Conservation (phyloP, 2,888 invertebrate species). For the Schizotus pectinicornis region DNA sequence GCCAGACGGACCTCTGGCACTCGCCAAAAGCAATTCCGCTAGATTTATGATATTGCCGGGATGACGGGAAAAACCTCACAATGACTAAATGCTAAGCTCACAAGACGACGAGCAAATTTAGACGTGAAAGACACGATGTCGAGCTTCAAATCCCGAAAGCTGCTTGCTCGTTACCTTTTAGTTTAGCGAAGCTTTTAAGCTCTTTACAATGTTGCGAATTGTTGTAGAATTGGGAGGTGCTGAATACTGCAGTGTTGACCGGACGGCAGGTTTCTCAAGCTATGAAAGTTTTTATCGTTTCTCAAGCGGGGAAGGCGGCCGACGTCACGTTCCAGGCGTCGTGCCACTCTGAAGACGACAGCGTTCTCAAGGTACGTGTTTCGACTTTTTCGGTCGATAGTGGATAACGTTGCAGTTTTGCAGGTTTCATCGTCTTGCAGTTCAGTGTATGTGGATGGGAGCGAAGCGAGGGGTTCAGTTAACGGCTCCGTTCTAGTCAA, state of each 20-base stretch:
- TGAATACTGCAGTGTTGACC: constrained; percentile 94
- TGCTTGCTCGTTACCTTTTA: no score
- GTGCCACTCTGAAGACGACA: constrained; percentile 94
- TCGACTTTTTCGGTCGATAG: background rate
- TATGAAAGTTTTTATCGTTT: constrained; percentile 94
- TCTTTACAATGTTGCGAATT: constrained; percentile 22
- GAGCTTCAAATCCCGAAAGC: background rate
- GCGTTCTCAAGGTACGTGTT: constrained; percentile 84
- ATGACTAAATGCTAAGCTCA: constrained; percentile 16
- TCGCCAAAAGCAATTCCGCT: constrained; percentile 25
- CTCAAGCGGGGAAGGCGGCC: constrained; percentile 91
- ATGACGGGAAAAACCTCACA: constrained; percentile 14
- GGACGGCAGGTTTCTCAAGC: constrained; percentile 93
- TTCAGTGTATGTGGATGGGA: constrained; percentile 94
- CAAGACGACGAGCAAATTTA: constrained; percentile 12
- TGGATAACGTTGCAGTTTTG: constrained; percentile 32
- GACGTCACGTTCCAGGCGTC: constrained; percentile 95
- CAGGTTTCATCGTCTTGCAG: constrained; percentile 96
- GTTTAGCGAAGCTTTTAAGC: background rate
- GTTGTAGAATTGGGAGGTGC: constrained; percentile 89
- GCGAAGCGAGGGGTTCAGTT: constrained; percentile 91
- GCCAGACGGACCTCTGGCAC: constrained; percentile 13
- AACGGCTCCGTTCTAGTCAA: constrained; percentile 94
- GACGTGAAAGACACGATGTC: constrained; percentile 14
- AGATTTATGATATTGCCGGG: constrained; percentile 33